These are phyloP conservation scores for Venusia cambrica DNA, from an alignment of 2,888 invertebrate genomes.

Conservation along the genomic window DNA sequence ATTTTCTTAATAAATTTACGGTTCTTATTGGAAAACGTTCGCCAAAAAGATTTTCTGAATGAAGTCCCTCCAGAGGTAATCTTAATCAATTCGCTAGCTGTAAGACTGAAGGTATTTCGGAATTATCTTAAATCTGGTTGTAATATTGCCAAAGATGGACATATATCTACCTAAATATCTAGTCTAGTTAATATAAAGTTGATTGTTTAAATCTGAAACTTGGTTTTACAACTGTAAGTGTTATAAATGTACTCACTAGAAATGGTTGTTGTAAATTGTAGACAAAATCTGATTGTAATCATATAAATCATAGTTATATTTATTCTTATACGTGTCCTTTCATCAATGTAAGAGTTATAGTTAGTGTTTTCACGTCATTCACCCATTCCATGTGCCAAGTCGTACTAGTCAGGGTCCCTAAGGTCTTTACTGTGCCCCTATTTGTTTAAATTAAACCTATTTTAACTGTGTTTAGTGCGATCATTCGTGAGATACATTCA, in stretches of 20 bases:
- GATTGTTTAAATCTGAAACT: constrained; percentile 20
- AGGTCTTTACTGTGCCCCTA: constrained; percentile 51
- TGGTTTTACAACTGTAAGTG: constrained; percentile 17
- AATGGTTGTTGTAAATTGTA: constrained; percentile 31
- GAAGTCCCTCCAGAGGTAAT: constrained; percentile 73
- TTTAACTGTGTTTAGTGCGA: constrained; percentile 41
- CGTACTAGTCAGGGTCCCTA: constrained; percentile 69
- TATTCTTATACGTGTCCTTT: constrained; percentile 28
- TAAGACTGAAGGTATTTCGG: constrained; percentile 72
- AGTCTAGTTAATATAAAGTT: no score
- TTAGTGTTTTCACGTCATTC: constrained; percentile 51
- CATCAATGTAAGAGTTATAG: constrained; percentile 36
- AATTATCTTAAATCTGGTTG: constrained; percentile 43
- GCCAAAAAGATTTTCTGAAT: constrained; percentile 58
- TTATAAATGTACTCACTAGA: constrained; percentile 11
- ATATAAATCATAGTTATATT: constrained; percentile 15
- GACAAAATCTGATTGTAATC: constrained; percentile 21
- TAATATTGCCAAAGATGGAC: constrained; percentile 23
- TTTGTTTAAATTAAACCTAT: constrained; percentile 43
- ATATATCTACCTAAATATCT: no score
- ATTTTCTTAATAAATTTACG: constrained; percentile 58
- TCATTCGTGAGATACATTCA: constrained; percentile 32
- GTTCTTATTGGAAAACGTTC: constrained; percentile 47
- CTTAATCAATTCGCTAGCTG: constrained; percentile 71
- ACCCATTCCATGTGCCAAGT: constrained; percentile 72